phyloP scores from a whole-genome alignment of 2,797 vertebrate species.

The Gobionotothen gibberifrons region DNA sequence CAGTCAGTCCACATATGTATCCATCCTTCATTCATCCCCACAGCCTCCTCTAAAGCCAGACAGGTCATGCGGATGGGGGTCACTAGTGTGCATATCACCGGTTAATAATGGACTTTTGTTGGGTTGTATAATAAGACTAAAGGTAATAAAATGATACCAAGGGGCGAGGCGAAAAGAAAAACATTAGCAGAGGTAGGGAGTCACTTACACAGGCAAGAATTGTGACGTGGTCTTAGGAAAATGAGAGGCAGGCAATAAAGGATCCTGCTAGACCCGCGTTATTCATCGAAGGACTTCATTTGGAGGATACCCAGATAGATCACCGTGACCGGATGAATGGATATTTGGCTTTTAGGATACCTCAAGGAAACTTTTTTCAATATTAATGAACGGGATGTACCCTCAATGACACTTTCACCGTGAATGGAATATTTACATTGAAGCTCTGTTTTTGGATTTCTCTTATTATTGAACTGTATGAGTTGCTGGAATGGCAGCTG shows the following conservation, averaged over 20 bases:
- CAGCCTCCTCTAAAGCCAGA: not conserved
- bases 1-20: not conserved
- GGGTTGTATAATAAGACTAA: not conserved
- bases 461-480: slow-evolving; percentile 3
- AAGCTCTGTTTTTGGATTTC: slow-evolving; percentile 13
- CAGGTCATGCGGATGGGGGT: not conserved
- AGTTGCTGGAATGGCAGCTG: slow-evolving; percentile 27
- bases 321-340: slow-evolving; percentile 28
- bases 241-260: slow-evolving; percentile 44
- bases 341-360: slow-evolving; percentile 1
- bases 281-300: slow-evolving; percentile 8
- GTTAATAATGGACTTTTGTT: slow-evolving; percentile 51
- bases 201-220: slow-evolving; percentile 13
- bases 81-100: not conserved
- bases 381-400: not conserved
- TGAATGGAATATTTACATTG: slow-evolving; percentile 16
- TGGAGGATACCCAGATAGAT: slow-evolving; percentile 38
- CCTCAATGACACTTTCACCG: slow-evolving; percentile 18
- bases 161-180: slow-evolving; percentile 24
- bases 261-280: not conserved
- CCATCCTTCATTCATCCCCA: slow-evolving; percentile 21
- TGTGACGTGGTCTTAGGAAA: slow-evolving; percentile 69
- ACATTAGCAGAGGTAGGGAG: slow-evolving; percentile 42
- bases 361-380: slow-evolving; percentile 35
- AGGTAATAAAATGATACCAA: slow-evolving; percentile 13